Conservation (phyloP, 2,888 invertebrate genomes). For the Tachina grossa region DNA sequence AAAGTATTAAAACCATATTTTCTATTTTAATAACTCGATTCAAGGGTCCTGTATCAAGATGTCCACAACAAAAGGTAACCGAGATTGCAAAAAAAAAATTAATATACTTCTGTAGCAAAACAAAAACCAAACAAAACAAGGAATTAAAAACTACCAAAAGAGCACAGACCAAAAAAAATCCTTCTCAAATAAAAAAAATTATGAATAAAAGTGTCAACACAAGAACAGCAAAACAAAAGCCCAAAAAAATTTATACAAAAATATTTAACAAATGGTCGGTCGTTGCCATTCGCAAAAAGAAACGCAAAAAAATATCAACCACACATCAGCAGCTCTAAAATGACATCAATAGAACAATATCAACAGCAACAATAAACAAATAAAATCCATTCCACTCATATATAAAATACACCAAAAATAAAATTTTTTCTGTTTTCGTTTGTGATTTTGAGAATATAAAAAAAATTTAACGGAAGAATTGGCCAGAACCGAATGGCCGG, state of each 20-base stretch:
- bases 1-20: slow-evolving; percentile 46
- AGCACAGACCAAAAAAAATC: slow-evolving; percentile 43
- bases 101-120: slow-evolving; percentile 17
- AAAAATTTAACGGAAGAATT: slow-evolving; percentile 65
- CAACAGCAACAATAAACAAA: slow-evolving; percentile 27
- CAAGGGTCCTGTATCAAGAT: slow-evolving; percentile 52
- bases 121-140: slow-evolving; percentile 27
- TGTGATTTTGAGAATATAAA: slow-evolving; percentile 27
- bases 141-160: slow-evolving; percentile 18
- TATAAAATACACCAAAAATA: slow-evolving; percentile 54
- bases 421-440: slow-evolving; percentile 30
- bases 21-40: slow-evolving; percentile 52
- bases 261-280: slow-evolving; percentile 48
- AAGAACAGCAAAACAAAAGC: slow-evolving; percentile 55
- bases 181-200: slow-evolving; percentile 43
- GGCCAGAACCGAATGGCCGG: slow-evolving; percentile 51
- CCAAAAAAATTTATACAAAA: slow-evolving; percentile 19
- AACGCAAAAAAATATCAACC: not conserved
- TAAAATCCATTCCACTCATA: slow-evolving; percentile 12
- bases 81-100: slow-evolving; percentile 42
- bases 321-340: slow-evolving; percentile 24
- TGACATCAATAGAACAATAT: slow-evolving; percentile 48
- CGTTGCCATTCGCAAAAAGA: slow-evolving; percentile 39
- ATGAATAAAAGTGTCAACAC: slow-evolving; percentile 63
- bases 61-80: slow-evolving; percentile 54